Evolutionary conservation across 2,888 invertebrate genomes (phyloP).

Genomic region (Heteromurus nitidus): DNA sequence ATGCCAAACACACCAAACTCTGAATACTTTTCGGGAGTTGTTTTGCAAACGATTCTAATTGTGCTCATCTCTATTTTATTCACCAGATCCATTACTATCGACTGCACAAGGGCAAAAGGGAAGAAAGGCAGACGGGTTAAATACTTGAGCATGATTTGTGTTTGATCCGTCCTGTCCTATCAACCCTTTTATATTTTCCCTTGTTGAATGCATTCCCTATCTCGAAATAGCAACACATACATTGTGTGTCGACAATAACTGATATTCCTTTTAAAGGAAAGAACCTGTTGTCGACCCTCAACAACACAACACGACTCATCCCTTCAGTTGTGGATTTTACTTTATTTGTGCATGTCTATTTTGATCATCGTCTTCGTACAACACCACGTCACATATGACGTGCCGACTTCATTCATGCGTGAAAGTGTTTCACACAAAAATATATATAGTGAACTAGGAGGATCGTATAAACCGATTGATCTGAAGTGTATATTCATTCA

Average conservation of each 20-base stretch:
- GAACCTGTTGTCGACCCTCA: slow-evolving; percentile 40
- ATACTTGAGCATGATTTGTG: slow-evolving; percentile 7
- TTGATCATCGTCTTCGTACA: slow-evolving; percentile 30
- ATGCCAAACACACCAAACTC: no score
- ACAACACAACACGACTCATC: background rate
- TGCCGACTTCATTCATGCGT: slow-evolving; percentile 37
- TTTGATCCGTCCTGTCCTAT: slow-evolving; percentile 32
- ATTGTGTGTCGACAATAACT: background rate
- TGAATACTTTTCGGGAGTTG: no score
- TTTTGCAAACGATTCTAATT: slow-evolving; percentile 1
- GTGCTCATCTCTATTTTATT: slow-evolving; percentile 1
- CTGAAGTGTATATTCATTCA: slow-evolving; percentile 30
- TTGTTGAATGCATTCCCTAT: background rate
- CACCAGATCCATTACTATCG: slow-evolving; percentile 32
- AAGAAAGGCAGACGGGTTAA: slow-evolving; percentile 16
- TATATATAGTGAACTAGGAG: background rate
- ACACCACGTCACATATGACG: background rate
- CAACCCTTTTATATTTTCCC: slow-evolving; percentile 43
- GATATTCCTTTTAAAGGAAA: slow-evolving; percentile 3
- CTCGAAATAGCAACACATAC: background rate
- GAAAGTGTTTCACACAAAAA: slow-evolving; percentile 19
- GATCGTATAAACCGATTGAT: background rate
- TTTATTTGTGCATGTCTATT: slow-evolving; percentile 10
- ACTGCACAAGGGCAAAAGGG: slow-evolving; percentile 44
- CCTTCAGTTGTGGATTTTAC: slow-evolving; percentile 4